Conservation (phyloP, 2,797 vertebrate species). For the Pipistrellus pygmaeus region DNA sequence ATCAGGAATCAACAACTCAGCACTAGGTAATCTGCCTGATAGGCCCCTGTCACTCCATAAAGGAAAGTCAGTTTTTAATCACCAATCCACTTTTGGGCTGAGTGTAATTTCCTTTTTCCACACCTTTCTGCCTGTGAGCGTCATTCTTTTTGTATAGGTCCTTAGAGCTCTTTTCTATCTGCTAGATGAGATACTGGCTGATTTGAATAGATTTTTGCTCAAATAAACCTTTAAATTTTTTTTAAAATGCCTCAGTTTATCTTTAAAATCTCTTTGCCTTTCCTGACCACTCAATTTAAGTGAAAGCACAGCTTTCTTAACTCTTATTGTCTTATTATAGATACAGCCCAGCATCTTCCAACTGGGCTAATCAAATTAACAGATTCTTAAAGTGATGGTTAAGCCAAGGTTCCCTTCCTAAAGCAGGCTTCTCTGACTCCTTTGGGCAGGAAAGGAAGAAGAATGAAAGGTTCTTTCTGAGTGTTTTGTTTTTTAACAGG, state of each 20-base stretch:
- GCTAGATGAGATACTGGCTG: not conserved
- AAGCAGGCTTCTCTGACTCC: not conserved
- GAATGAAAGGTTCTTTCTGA: not conserved
- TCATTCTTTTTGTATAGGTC: not conserved
- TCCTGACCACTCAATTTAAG: not conserved
- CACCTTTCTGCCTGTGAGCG: not conserved
- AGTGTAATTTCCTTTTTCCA: not conserved
- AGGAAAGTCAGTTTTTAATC: not conserved
- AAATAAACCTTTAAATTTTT: not conserved
- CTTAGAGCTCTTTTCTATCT: not conserved
- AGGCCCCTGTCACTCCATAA: no score
- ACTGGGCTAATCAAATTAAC: not conserved
- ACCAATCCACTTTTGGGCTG: not conserved
- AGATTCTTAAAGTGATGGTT: not conserved
- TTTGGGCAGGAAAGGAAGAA: not conserved
- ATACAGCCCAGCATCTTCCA: not conserved
- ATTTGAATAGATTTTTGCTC: constrained; percentile 9
- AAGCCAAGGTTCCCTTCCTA: not conserved
- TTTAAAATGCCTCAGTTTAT: not conserved
- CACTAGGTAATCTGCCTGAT: not conserved
- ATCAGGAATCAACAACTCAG: not conserved
- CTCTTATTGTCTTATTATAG: not conserved
- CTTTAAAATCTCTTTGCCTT: not conserved
- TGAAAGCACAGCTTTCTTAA: not conserved
- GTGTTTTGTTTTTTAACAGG: not conserved